Percentiles rank a stretch among this genome's conserved stretches.
Evolutionary conservation across 1,140 invertebrate species (phyloP).

Genomic region (Dreissena rostriformis): DNA sequence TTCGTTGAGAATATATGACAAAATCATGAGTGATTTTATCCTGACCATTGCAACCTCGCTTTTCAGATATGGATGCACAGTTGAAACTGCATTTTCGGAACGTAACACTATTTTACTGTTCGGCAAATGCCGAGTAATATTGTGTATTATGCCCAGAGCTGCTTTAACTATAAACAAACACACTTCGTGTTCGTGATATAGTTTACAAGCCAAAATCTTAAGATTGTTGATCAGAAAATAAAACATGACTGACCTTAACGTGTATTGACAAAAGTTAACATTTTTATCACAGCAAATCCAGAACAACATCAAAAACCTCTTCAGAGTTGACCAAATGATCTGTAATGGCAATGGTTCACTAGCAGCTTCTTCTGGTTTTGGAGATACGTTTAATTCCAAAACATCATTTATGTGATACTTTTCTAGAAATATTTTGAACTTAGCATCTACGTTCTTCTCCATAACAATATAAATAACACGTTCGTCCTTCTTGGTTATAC

Average conservation of each 20-base stretch:
- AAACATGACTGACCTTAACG: conserved; percentile 13
- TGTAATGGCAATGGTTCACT: too few relatives aligned
- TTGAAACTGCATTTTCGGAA: conserved; percentile 46
- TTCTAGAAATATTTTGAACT: too few relatives aligned
- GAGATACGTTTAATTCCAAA: too few relatives aligned
- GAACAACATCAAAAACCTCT: conserved; percentile 37
- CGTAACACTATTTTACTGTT: conserved; percentile 55
- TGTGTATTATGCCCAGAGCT: conserved; percentile 49
- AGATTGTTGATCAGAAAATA: conserved; percentile 9
- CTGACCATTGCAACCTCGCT: conserved; percentile 65
- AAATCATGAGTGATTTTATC: conserved; percentile 70
- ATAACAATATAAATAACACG: too few relatives aligned
- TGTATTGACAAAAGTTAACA: conserved; percentile 53
- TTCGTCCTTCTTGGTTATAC: too few relatives aligned
- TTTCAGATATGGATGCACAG: conserved; percentile 55
- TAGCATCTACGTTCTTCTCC: too few relatives aligned
- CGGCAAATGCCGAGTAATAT: conserved; percentile 38
- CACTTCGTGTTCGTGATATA: conserved; percentile 8
- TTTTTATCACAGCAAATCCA: conserved; percentile 52
- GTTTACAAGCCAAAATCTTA: background rate
- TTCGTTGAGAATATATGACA: conserved; percentile 72
- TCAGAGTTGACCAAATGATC: conserved; percentile 21
- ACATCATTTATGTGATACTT: too few relatives aligned
- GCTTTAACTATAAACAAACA: conserved; percentile 39
- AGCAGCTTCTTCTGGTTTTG: too few relatives aligned